Base-by-base conservation (phyloP, 2,113 vertebrate species). In the Paracanthobrama guichenoti region DNA sequence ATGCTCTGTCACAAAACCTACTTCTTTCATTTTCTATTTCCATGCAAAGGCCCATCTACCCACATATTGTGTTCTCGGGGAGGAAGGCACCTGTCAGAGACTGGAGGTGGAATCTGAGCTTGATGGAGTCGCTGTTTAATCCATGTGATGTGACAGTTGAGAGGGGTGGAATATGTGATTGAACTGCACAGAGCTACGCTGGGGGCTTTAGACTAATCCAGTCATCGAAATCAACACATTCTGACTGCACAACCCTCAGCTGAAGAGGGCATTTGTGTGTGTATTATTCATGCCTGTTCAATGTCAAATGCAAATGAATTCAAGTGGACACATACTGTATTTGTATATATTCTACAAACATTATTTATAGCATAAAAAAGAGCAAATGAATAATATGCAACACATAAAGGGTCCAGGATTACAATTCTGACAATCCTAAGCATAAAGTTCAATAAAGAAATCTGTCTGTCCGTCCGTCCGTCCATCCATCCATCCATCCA, bases 51-150 rank as follows among this genome's bases (percentile, higher is more conserved):
- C 53, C 75, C 9, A 55, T 85, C 77, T 80, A 53, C n/a, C 76
- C 76, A 79, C 83, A 80, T 20, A 28, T 48, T 31, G 66, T 80
- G 77, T 22, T 72, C 24, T 53, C 55, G 20, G 66, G 66, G 44
- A 53, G 83, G 53, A 28, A 50, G 35, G 64, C 8, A 79, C 66
- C 83, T 85, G 83, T 62, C 76, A 73, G 66, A 39, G 62, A 71
- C 48, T 79, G 60, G 50, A 82, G 69, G 72, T 71, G 78, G 53
- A 81, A 76, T 84, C 48, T 78, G 67, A 44, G 59, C 66, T 50
- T 79, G 81, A 83, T 71, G 82, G 84, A 84, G 82, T 71, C 69
- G 60, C 60, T 59, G 72, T 62, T 60, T 74, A 79, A 83, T 75
- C 75, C 69, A 57, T 83, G 69, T 66, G 81, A 50, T 81, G 81